These are phyloP conservation scores for Podocnemis expansa DNA, from an alignment of 2,113 vertebrate genomes.

Conservation along the genomic window DNA sequence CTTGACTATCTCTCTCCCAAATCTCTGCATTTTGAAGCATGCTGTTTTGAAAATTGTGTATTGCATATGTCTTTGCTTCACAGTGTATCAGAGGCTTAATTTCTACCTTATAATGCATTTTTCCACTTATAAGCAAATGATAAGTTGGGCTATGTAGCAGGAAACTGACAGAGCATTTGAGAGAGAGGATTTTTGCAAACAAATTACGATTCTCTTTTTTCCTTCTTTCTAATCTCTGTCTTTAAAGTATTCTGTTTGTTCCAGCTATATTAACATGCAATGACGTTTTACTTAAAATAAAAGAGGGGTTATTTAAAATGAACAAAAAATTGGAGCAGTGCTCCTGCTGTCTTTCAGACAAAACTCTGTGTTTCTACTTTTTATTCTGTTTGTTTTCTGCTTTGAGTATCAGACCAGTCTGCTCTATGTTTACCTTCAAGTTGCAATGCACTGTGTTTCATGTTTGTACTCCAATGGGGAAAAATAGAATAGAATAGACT, in stretches of 20 bases:
- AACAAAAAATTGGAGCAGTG: not conserved
- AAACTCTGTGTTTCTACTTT: not conserved
- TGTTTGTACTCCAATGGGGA: not conserved
- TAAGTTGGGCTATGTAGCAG: not conserved
- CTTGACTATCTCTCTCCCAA: not conserved
- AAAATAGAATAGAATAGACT: no score
- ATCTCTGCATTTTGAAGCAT: not conserved
- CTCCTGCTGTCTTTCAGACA: not conserved
- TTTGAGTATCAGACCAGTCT: not conserved
- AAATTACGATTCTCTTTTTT: not conserved
- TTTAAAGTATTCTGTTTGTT: not conserved
- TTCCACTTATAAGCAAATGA: not conserved
- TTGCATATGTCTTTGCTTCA: not conserved
- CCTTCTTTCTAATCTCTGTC: not conserved
- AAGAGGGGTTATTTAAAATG: not conserved
- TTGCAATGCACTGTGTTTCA: not conserved
- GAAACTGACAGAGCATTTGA: not conserved
- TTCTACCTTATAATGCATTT: not conserved
- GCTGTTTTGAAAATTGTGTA: not conserved
- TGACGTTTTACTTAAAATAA: not conserved
- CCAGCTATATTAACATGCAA: not conserved
- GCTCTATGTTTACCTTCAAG: not conserved
- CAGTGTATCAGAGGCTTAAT: not conserved
- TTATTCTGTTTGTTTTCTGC: not conserved
- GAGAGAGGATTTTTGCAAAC: not conserved